Base-by-base conservation (phyloP, 2,113 vertebrate species). In the Chinchilla lanigera region DNA sequence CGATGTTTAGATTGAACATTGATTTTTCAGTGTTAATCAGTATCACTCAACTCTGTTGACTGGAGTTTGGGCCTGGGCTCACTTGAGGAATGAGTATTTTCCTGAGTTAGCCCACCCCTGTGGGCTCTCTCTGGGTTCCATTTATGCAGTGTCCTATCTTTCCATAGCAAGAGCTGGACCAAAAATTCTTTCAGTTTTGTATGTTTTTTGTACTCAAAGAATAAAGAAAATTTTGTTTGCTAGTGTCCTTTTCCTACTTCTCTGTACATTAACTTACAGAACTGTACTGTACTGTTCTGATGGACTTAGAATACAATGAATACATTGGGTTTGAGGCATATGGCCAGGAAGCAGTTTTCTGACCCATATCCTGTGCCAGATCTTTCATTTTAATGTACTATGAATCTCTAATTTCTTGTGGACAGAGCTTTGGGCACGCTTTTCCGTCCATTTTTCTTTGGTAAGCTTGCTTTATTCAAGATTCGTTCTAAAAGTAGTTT, bases 401-500 rank as follows among this genome's bases (percentile, higher is more conserved):
- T 87, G 50, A 75, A 8, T 26, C 22, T 87, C 3, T 78, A 38
- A 89, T 56, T 82, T 24, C 86, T 80, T 78, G 1, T 56, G 82
- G 30, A 50, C 38, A n/a, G 41, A 86, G 33, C 17, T 17, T 54
- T 90, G 24, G 38, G 16, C 56, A 67, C 7, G 13, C 5, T 35
- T 87, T 77, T 71, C 17, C 20, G 6, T 58, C 47, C 35, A 61
- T 35, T 93, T 94, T 84, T 81, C 52, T 86, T 93, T 92, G 52
- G 28, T 35, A 87, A 89, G 67, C 11, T 87, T 80, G 8, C 28
- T 92, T 91, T 54, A 77, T 93, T 56, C 4, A 82, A 86, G 35
- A 89, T 89, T 78, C 50, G 28, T 94, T 93, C 71, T 97, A 75
- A 92, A 85, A 33, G 28, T 73, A 93, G 28, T 93, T 96, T 89